Evolutionary conservation across 2,888 invertebrate genomes (phyloP).

Genomic region (Brachyopa scutellaris): DNA sequence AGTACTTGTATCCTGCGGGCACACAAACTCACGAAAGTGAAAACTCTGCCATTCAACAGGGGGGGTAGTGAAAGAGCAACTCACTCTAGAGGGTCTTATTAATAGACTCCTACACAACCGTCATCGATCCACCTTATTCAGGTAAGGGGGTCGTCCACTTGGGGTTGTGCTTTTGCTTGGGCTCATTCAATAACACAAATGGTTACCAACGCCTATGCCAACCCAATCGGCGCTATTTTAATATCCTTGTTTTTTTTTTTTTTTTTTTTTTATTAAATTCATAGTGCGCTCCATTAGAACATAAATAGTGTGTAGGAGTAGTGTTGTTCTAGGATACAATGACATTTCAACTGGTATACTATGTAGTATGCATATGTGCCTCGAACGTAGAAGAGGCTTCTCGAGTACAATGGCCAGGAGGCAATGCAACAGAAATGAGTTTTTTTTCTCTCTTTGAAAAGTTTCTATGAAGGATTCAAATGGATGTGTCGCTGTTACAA

Average conservation of each 20-base stretch:
- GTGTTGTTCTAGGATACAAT: background rate
- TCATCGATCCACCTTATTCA: constrained; percentile 6
- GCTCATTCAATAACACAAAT: constrained; percentile 24
- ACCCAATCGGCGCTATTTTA: constrained; percentile 24
- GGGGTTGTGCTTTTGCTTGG: background rate
- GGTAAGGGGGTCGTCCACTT: background rate
- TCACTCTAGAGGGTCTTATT: constrained; percentile 1
- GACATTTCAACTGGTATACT: constrained; percentile 29
- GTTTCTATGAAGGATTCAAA: background rate
- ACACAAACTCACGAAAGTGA: constrained; percentile 23
- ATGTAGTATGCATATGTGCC: background rate
- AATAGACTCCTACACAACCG: constrained; percentile 26
- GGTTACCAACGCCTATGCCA: constrained; percentile 1
- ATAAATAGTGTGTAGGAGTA: background rate
- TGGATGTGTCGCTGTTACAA: too few species aligned
- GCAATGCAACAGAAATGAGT: background rate
- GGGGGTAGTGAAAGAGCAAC: background rate
- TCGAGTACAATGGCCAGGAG: background rate
- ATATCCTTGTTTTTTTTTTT: too few species aligned
- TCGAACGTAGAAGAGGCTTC: background rate
- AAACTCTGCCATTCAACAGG: constrained; percentile 11
- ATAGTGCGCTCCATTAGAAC: background rate
- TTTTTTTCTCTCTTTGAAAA: constrained; percentile 10
- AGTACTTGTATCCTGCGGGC: background rate
- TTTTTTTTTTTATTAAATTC: too few species aligned